Evolutionary conservation across 2,797 vertebrate species (phyloP).

Genomic region (Meda fulgida): DNA sequence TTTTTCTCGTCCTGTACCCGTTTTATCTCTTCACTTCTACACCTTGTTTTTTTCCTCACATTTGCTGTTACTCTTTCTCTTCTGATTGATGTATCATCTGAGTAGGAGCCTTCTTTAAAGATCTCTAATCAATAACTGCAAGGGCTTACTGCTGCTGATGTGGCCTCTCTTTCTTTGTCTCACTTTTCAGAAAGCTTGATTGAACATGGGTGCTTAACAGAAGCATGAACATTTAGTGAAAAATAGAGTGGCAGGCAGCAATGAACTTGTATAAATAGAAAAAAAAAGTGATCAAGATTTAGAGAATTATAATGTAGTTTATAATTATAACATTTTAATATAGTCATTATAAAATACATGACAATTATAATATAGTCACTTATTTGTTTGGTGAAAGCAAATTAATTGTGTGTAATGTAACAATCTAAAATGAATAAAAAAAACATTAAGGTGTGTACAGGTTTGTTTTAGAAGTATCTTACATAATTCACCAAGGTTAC

Average conservation of each 20-base stretch:
- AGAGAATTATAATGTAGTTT: not conserved
- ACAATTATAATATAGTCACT: not conserved
- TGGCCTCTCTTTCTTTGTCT: not conserved
- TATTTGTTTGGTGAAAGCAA: not conserved
- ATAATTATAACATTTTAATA: no score
- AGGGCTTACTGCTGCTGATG: slow-evolving; percentile 1
- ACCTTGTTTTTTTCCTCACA: not conserved
- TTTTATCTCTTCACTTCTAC: no score
- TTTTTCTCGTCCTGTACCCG: not conserved
- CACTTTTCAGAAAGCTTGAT: not conserved
- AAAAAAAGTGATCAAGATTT: not conserved
- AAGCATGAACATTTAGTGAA: not conserved
- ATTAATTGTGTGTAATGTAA: not conserved
- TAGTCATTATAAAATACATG: no score
- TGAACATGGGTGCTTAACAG: not conserved
- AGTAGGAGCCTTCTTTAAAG: not conserved
- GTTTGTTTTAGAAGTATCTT: not conserved
- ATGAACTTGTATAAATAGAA: not conserved
- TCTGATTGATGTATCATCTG: not conserved
- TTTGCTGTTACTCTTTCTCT: not conserved
- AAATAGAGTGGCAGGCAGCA: not conserved
- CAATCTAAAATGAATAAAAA: no score
- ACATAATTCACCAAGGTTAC: not conserved
- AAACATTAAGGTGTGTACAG: not conserved
- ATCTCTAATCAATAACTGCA: slow-evolving; percentile 16